Conservation (phyloP, 2,888 invertebrate genomes). For the Eutolmus rufibarbis region DNA sequence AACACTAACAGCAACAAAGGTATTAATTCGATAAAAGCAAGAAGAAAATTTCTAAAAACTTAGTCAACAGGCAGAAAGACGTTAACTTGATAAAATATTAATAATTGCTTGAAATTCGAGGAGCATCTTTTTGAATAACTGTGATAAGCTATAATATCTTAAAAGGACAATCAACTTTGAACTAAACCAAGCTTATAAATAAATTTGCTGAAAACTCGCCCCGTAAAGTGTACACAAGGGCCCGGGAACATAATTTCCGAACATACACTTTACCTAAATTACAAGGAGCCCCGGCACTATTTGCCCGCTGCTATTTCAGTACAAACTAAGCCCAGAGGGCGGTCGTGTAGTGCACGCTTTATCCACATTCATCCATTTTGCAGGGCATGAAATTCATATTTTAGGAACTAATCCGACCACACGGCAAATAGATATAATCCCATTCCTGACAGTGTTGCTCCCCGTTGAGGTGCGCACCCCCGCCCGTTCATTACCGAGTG, state of each 20-base stretch:
- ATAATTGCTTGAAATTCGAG: not conserved
- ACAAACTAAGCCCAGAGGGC: slow-evolving; percentile 7
- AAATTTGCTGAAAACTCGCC: not conserved
- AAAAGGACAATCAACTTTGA: not conserved
- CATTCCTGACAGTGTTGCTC: not conserved
- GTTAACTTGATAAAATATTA: not conserved
- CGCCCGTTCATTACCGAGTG: not conserved
- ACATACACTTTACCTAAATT: slow-evolving; percentile 8
- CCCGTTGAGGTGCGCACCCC: not conserved
- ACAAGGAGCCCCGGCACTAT: not conserved
- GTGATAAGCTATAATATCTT: not conserved
- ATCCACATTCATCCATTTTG: slow-evolving; percentile 34
- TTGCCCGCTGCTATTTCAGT: not conserved
- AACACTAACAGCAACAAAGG: not conserved
- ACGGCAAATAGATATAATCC: slow-evolving; percentile 34
- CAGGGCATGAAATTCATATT: slow-evolving; percentile 37
- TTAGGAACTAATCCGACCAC: slow-evolving; percentile 30
- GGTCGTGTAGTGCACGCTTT: slow-evolving; percentile 5
- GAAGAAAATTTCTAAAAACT: not conserved
- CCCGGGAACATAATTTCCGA: not conserved
- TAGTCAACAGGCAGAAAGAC: no score
- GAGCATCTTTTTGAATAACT: not conserved
- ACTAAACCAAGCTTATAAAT: slow-evolving; percentile 27
- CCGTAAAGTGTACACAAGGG: slow-evolving; percentile 3
- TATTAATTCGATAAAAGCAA: not conserved